phyloP scores from a whole-genome alignment of 53 echinoderm and acorn worm species.

The Luidia sarsii region DNA sequence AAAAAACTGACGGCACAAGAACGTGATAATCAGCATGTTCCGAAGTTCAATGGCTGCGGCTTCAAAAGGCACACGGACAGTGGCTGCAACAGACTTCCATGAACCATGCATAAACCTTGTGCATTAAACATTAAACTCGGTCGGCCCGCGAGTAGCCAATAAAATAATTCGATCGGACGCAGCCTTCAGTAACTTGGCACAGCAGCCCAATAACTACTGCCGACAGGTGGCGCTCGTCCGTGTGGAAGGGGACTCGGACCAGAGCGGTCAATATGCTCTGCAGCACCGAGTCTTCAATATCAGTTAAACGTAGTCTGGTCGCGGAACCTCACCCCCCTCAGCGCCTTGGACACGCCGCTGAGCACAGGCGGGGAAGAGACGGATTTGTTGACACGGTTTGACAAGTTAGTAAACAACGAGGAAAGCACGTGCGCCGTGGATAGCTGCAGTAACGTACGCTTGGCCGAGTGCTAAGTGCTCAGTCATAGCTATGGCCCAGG shows the following conservation, averaged over 20 bases:
- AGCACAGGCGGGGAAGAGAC: conserved; percentile 26
- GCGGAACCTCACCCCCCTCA: background rate
- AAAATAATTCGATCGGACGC: no score
- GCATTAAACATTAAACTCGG: no score
- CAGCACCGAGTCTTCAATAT: conserved; percentile 15
- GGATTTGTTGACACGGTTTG: conserved; percentile 13
- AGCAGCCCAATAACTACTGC: background rate
- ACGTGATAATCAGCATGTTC: no score
- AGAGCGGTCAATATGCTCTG: background rate
- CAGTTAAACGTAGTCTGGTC: conserved; percentile 40
- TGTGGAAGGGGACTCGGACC: background rate
- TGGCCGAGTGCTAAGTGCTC: no score
- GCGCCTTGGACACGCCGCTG: background rate
- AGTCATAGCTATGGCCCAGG: conserved; percentile 39
- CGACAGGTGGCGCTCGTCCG: conserved; percentile 32
- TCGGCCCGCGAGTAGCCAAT: no score
- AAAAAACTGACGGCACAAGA: no score
- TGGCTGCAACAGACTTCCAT: no score
- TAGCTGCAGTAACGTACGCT: no score
- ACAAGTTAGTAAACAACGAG: conserved; percentile 9
- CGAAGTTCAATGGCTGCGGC: no score
- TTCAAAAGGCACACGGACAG: no score
- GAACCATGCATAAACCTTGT: no score
- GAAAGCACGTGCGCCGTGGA: conserved; percentile 40
- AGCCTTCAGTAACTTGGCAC: no score